Evolutionary conservation across 2,113 vertebrate genomes (phyloP), one percentile per base, ranked within the genome.

Genomic region (Sylvilagus bachmani): DNA sequence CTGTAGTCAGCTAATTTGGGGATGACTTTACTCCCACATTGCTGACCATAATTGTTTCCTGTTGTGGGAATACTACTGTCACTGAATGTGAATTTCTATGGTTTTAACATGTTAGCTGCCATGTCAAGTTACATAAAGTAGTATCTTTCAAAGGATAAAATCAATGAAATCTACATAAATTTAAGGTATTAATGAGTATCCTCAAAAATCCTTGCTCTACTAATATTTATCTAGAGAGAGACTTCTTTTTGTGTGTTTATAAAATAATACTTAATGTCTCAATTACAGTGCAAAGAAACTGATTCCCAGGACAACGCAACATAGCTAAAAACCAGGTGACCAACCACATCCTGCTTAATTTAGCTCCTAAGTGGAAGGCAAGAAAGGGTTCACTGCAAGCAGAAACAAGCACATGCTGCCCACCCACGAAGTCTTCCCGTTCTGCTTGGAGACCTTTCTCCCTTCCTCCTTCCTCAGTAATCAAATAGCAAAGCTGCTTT

Each of bases 41-140:
- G 66, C 70, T 93, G 86, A 86, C 74, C 79, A 71, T 87, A 94
- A 86, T 97, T 93, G 89, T 89, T 95, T 91, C 96, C 95, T 95
- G 86, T 91, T 95, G 75, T 51, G 86, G 17, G 75, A 86, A 79
- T 10, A 53, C 27, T 51, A 38, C 14, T 73, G 51, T 71, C 55
- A 51, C 29, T 73, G 17, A 80, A 64, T 89, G 80, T 55, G 86
- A 94, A 62, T 53, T 69, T 88, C 71, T 80, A 55, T 80, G 86
- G 86, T 74, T 96, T 94, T 71, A 67, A 12, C 71, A 17, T 58
- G 53, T 61, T 95, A 27, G 13, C 7, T 78, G 24, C 11, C 6
- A 14, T 62, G 31, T 83, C 62, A 69, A 25, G 38, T 93, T 94
- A 66, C 21, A 2, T 73, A 88, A 96, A 91, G 70, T 16, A 49